phyloP scores from a whole-genome alignment of 2,113 vertebrate genomes.

The western clawed frog (Xenopus tropicalis) region DNA sequence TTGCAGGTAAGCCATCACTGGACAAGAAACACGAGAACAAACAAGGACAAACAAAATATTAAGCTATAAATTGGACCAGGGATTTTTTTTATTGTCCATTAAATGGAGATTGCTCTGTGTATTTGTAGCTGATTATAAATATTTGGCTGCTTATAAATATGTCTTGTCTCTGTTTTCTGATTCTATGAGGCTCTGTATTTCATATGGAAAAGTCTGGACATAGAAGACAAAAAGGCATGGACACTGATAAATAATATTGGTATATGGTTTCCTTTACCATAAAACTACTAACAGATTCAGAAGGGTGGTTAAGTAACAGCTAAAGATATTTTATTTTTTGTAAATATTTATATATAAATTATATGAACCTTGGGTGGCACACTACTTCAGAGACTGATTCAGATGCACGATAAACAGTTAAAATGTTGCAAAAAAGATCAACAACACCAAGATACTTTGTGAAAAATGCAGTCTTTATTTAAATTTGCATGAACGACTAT shows the following conservation, averaged over 20 bases:
- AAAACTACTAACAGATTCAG: no score
- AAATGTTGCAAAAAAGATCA: no score
- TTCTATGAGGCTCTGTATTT: neutral
- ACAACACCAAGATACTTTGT: no score
- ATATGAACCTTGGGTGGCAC: no score
- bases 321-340: no score
- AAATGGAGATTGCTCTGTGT: neutral
- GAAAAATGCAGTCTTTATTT: no score
- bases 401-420: no score
- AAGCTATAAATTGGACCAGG: neutral
- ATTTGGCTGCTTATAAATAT: slow-evolving; percentile 4
- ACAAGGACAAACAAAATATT: no score
- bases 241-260: neutral
- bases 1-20: neutral
- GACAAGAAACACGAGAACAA: neutral
- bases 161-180: neutral
- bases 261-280: neutral
- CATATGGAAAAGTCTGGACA: neutral
- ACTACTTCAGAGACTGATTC: no score
- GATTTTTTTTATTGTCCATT: neutral
- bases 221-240: neutral
- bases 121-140: neutral
- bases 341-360: no score
- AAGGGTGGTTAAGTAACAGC: no score
- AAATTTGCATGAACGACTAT: no score